These are phyloP conservation scores for Drosophila setosimentum DNA, from an alignment of 2,888 invertebrate species.

Conservation along the genomic window DNA sequence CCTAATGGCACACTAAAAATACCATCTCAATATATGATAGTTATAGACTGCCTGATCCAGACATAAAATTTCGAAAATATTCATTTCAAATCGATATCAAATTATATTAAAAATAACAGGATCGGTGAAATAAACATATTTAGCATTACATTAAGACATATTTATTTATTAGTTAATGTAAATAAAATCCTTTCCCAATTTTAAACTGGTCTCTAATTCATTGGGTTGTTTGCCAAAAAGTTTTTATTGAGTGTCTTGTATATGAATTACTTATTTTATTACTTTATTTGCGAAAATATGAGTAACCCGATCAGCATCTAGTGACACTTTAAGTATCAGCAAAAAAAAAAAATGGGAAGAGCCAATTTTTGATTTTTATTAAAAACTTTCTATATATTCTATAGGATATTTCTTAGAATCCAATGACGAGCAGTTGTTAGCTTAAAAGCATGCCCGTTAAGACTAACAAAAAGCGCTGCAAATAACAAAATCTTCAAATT, in stretches of 20 bases:
- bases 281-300: too few relatives aligned
- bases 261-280: too few relatives aligned
- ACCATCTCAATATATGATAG: background rate
- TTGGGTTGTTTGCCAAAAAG: too few relatives aligned
- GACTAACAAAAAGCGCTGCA: conserved; percentile 14
- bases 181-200: too few relatives aligned
- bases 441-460: conserved; percentile 1
- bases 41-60: background rate
- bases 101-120: background rate
- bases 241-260: too few relatives aligned
- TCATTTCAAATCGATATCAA: background rate
- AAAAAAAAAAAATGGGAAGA: background rate
- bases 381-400: background rate
- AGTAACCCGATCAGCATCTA: too few relatives aligned
- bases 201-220: background rate
- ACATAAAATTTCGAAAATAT: background rate
- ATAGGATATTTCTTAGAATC: background rate
- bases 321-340: background rate
- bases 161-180: background rate
- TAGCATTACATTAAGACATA: background rate
- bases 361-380: background rate
- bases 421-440: background rate
- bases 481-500: conserved; percentile 30
- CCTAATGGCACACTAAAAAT: background rate
- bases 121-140: background rate